These are phyloP conservation scores for Melanotaenia parkinsoni DNA, from an alignment of 2,797 vertebrate genomes.

Conservation along the genomic window DNA sequence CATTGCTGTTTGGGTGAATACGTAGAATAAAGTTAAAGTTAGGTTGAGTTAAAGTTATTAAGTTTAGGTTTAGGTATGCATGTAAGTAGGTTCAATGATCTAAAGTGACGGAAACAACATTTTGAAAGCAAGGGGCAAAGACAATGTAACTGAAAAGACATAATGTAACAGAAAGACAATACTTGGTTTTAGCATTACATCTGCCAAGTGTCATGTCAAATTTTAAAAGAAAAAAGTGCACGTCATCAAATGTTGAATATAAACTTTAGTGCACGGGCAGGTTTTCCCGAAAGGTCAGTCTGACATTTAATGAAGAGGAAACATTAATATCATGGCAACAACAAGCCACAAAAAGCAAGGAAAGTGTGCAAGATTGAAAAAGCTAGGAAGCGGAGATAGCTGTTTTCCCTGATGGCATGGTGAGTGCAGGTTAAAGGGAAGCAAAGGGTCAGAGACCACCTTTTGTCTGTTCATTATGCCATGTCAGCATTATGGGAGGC, in stretches of 20 bases:
- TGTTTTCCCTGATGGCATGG: slow-evolving; percentile 57
- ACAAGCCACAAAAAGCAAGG: slow-evolving; percentile 29
- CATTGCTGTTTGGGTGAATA: neutral
- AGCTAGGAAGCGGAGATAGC: slow-evolving; percentile 49
- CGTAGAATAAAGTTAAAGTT: neutral
- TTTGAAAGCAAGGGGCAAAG: neutral
- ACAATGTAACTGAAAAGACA: neutral
- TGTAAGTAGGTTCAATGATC: neutral
- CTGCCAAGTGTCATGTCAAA: neutral
- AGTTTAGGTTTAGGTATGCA: neutral
- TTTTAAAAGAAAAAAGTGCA: neutral
- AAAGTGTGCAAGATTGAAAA: slow-evolving; percentile 45
- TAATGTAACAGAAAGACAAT: slow-evolving; percentile 5
- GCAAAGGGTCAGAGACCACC: slow-evolving; percentile 52
- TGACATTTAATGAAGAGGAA: slow-evolving; percentile 43
- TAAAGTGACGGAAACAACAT: neutral
- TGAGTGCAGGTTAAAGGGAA: slow-evolving; percentile 42
- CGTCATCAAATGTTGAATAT: slow-evolving; percentile 7
- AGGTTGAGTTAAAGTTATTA: neutral
- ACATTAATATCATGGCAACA: slow-evolving; percentile 31
- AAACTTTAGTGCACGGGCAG: slow-evolving; percentile 6
- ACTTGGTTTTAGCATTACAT: neutral
- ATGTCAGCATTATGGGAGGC: slow-evolving; percentile 53
- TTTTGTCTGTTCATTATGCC: slow-evolving; percentile 54
- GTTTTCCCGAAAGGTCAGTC: slow-evolving; percentile 52